Conservation (phyloP, 2,888 invertebrate genomes). For the Lithophane ornitopus region DNA sequence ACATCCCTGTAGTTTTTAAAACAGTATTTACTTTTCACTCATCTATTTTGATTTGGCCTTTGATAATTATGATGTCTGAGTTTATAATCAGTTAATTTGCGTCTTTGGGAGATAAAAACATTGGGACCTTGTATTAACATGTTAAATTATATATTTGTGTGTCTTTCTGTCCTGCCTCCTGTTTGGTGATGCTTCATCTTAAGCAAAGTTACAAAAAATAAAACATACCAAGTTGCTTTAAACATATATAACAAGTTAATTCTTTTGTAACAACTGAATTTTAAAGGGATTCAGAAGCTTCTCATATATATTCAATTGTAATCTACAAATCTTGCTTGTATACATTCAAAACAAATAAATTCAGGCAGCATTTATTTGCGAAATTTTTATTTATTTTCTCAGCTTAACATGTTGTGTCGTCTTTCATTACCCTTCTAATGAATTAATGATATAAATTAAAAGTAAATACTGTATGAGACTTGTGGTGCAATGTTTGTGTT, state of each 20-base stretch:
- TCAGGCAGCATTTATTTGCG: constrained; percentile 69
- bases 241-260: background rate
- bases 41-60: constrained; percentile 76
- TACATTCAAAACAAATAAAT: constrained; percentile 39
- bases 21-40: constrained; percentile 88
- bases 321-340: background rate
- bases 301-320: background rate
- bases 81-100: constrained; percentile 41
- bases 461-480: constrained; percentile 90
- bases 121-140: background rate
- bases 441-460: constrained; percentile 68
- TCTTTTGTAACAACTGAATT: background rate
- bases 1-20: constrained; percentile 83
- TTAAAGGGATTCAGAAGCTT: background rate
- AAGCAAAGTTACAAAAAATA: background rate
- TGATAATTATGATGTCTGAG: constrained; percentile 75
- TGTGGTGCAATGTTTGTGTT: constrained; percentile 90
- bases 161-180: background rate
- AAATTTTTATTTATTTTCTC: constrained; percentile 62
- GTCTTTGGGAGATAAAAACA: background rate
- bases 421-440: constrained; percentile 59
- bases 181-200: background rate
- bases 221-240: background rate
- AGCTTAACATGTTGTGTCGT: constrained; percentile 71
- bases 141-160: background rate